A percentile compares a stretch with the other conserved stretches of the same genome.
Evolutionary conservation across 2,113 vertebrate species (phyloP).

Genomic region (Columba livia): DNA sequence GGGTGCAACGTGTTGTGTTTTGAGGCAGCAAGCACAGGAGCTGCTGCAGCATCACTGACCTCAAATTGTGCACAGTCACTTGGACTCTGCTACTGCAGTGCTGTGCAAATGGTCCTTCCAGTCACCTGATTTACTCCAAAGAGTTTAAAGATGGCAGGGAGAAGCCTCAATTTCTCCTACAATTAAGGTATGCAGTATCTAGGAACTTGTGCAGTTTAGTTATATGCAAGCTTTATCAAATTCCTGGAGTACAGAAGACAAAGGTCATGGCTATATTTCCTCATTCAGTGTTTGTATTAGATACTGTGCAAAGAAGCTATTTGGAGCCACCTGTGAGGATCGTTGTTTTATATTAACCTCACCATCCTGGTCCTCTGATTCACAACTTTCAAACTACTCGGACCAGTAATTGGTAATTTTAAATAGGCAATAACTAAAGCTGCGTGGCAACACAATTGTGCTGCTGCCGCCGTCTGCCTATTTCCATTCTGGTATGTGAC

Average conservation of each 20-base stretch:
- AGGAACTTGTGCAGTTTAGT: not conserved
- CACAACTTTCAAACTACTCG: not conserved
- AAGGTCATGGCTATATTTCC: not conserved
- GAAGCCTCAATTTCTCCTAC: not conserved
- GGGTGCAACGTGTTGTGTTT: rapidly evolving
- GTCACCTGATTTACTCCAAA: not conserved
- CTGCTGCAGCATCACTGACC: not conserved
- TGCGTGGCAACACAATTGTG: not conserved
- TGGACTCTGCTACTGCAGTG: not conserved
- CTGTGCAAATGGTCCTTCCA: not conserved
- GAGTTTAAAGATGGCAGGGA: not conserved
- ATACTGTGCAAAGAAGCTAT: not conserved
- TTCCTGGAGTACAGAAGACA: not conserved
- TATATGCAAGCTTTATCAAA: not conserved
- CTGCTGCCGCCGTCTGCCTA: not conserved
- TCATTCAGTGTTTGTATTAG: not conserved
- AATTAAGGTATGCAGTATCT: not conserved
- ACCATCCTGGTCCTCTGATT: not conserved
- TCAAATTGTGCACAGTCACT: rapidly evolving
- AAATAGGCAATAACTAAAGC: not conserved
- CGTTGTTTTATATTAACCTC: not conserved
- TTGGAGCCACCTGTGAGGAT: not conserved
- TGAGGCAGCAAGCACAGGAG: not conserved
- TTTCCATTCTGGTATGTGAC: not conserved
- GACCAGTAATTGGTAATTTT: not conserved